phyloP scores from a whole-genome alignment of 2,797 vertebrate species.

The Borostomias antarcticus region DNA sequence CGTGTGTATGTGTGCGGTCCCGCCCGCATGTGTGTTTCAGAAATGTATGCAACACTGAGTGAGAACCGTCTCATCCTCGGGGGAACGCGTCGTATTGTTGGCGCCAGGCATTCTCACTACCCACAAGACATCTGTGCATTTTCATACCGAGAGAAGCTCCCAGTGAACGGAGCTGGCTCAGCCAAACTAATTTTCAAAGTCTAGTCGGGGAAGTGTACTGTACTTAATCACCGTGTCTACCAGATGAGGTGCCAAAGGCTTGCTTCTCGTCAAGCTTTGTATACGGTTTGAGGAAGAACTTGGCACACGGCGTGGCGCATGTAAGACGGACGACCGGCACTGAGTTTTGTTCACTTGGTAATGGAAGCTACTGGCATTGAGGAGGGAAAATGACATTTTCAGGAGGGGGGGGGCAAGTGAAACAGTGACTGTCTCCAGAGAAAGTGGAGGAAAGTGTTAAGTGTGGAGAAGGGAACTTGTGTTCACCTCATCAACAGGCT shows the following conservation, averaged over 20 bases:
- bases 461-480: too few relatives aligned
- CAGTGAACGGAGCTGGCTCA: background rate
- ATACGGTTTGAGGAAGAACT: background rate
- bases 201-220: too few relatives aligned
- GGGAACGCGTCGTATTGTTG: background rate
- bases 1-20: background rate
- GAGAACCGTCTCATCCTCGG: background rate
- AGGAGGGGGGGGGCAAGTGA: background rate
- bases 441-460: too few relatives aligned
- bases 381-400: background rate
- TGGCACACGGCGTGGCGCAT: background rate
- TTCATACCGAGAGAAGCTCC: background rate
- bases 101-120: background rate
- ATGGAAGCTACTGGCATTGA: background rate
- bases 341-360: background rate
- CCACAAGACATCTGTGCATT: background rate
- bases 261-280: background rate
- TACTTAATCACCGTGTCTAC: background rate
- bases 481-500: background rate
- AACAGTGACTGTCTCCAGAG: too few relatives aligned
- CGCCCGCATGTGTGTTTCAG: background rate
- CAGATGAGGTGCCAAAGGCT: background rate
- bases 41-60: background rate
- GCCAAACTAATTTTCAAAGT: too few relatives aligned
- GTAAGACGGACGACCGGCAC: background rate